Conservation (phyloP, 2,888 invertebrate genomes). For the Orthosia gracilis region DNA sequence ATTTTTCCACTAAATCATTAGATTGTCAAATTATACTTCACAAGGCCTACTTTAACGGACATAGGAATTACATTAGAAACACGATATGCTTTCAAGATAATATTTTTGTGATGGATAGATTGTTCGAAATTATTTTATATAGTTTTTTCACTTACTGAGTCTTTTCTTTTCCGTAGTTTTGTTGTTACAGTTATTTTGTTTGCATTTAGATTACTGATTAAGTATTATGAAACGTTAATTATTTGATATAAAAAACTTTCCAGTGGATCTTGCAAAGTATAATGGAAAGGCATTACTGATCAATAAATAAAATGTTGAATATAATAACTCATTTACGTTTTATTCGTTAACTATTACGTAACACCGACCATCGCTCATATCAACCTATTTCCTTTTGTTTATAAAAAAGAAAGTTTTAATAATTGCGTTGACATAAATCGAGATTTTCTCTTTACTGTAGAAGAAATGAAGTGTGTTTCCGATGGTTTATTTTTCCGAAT, state of each 20-base stretch:
- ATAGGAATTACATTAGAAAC: constrained; percentile 59
- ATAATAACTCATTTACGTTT: constrained; percentile 46
- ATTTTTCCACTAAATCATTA: constrained; percentile 41
- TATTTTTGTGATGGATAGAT: constrained; percentile 19
- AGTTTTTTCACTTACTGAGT: constrained; percentile 9
- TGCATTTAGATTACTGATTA: too few species aligned
- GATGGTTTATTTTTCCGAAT: not conserved
- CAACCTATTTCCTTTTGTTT: constrained; percentile 62
- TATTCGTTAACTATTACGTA: constrained; percentile 53
- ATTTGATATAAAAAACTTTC: too few species aligned
- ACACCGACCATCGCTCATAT: constrained; percentile 36
- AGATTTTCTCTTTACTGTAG: constrained; percentile 47
- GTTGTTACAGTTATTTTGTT: not conserved
- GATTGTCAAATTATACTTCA: constrained; percentile 33
- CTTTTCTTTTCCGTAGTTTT: constrained; percentile 1
- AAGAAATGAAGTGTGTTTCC: not conserved
- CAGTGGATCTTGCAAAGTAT: not conserved
- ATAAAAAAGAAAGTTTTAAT: constrained; percentile 62
- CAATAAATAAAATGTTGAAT: not conserved
- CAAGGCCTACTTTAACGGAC: constrained; percentile 47
- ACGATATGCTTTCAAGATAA: constrained; percentile 49
- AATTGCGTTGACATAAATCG: constrained; percentile 57
- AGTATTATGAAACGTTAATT: not conserved
- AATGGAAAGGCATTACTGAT: not conserved
- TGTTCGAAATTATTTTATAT: constrained; percentile 18